Percentiles rank a stretch among this genome's conserved stretches.
Evolutionary conservation across 2,888 invertebrate genomes (phyloP).

Genomic region (Rhagium mordax): DNA sequence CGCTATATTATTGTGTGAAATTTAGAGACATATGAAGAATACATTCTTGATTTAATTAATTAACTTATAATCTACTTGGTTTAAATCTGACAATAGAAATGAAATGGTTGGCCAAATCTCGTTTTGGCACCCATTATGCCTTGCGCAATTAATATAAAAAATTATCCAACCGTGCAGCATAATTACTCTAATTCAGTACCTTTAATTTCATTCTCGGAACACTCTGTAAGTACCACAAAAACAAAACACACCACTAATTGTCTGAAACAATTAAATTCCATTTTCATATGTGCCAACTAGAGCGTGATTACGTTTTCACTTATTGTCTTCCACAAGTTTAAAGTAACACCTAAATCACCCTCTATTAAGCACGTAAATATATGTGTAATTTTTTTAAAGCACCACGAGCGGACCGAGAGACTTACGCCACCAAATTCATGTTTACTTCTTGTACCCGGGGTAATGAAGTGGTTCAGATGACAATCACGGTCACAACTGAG

Average conservation of each 20-base stretch:
- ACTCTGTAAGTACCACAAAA: conserved; percentile 58
- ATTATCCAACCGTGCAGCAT: conserved; percentile 5
- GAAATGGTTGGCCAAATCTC: not conserved
- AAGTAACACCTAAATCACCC: conserved; percentile 9
- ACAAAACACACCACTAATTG: conserved; percentile 63
- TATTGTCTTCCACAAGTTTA: conserved; percentile 50
- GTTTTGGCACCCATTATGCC: not conserved
- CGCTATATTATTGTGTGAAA: too few species aligned
- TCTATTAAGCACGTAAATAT: not conserved
- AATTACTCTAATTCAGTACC: conserved; percentile 53
- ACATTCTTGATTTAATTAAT: not conserved
- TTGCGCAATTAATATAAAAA: not conserved
- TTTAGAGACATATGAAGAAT: not conserved
- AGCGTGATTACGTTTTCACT: conserved; percentile 61
- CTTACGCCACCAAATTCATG: not conserved
- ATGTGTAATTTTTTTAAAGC: conserved; percentile 15
- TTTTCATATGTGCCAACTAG: conserved; percentile 62
- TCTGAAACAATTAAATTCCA: conserved; percentile 64
- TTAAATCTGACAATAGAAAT: not conserved
- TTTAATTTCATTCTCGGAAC: conserved; percentile 66
- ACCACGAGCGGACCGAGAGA: not conserved
- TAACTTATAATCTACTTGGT: not conserved
- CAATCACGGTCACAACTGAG: conserved; percentile 57
- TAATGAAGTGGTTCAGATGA: conserved; percentile 29
- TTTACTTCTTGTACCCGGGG: not conserved